Base-by-base conservation (phyloP, 2,797 vertebrate species). In the Cacajao melanocephalus region DNA sequence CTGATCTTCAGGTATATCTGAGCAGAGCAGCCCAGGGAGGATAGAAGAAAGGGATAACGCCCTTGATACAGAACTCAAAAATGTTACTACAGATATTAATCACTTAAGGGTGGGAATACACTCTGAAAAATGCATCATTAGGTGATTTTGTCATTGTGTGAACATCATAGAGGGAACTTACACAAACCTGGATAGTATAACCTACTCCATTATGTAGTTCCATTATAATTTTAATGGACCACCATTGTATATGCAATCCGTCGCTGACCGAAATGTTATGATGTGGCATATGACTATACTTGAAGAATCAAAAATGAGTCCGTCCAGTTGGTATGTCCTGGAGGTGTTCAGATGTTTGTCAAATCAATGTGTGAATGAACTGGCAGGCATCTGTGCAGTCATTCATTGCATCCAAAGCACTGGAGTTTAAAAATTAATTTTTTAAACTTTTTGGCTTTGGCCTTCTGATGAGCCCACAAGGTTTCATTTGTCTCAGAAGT, bases 221-320 rank as follows among this genome's bases (percentile, higher is more conserved):
- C 50, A 80, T 80, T 55, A 26, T 80, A 80, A 55, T 26, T 22
- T 80, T 55, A 80, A 26, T 13, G 50, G 79, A 39, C 50, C 24
- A 36, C 50, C 36, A n/a, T 52, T 24, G n/a, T 39, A 10, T 57
- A 17, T 55, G 50, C 24, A 24, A 52, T 39, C 50, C n/a, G 5
- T 39, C 36, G 2, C 26, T 39, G 79, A 26, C 52, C 14, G 36
- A 81, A 81, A 81, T 55, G 22, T 81, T 36, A 17, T 39, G n/a
- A 80, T 55, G 22, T 26, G 50, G n/a, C 79, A 81, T n/a, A 81
- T 26, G 33, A 28, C 50, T 55, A 14, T 28, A 81, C n/a, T 81
- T 61, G 28, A 87, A 83, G 46, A 70, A 84, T 89, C 52, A 73
- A 73, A 92, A 94, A 79, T 50, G n/a, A 93, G 36, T 79, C 64